Percentiles rank a stretch among this genome's conserved stretches.
Conservation (phyloP, 2,113 vertebrate species). For the Perca schrenkii region DNA sequence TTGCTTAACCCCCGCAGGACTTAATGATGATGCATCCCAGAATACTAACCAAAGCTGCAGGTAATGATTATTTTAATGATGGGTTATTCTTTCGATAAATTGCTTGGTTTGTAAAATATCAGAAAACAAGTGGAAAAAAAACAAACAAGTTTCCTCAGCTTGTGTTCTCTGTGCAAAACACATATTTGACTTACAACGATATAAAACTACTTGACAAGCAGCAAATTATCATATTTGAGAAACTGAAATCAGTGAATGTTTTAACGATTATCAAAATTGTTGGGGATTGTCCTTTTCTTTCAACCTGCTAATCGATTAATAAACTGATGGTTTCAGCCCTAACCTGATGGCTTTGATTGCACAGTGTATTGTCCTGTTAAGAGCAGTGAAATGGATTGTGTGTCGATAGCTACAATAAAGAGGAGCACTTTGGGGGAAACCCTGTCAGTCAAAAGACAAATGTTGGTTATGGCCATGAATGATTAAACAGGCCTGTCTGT, state of each 20-base stretch:
- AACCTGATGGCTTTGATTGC: conserved; percentile 13
- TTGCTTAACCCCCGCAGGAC: not conserved
- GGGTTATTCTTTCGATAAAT: not conserved
- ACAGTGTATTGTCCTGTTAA: conserved; percentile 15
- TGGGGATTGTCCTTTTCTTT: conserved; percentile 4
- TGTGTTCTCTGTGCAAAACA: not conserved
- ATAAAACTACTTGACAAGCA: not conserved
- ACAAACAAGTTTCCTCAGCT: not conserved
- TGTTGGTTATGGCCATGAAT: conserved; percentile 41
- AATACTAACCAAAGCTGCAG: not conserved
- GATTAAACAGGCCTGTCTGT: conserved; percentile 35
- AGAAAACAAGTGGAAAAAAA: not conserved
- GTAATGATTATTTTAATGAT: not conserved
- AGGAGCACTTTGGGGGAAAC: conserved; percentile 38
- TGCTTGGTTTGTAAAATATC: not conserved
- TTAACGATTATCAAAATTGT: not conserved
- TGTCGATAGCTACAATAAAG: conserved; percentile 35
- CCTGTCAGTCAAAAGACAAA: conserved; percentile 58
- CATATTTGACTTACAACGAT: too few species aligned
- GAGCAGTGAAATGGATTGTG: conserved; percentile 29
- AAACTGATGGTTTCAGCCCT: conserved; percentile 6
- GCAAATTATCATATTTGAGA: not conserved
- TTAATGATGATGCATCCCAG: not conserved
- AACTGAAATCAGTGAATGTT: not conserved
- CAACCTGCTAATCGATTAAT: not conserved